Base-by-base conservation (phyloP, 2,113 vertebrate genomes). In the Cardinalis cardinalis region DNA sequence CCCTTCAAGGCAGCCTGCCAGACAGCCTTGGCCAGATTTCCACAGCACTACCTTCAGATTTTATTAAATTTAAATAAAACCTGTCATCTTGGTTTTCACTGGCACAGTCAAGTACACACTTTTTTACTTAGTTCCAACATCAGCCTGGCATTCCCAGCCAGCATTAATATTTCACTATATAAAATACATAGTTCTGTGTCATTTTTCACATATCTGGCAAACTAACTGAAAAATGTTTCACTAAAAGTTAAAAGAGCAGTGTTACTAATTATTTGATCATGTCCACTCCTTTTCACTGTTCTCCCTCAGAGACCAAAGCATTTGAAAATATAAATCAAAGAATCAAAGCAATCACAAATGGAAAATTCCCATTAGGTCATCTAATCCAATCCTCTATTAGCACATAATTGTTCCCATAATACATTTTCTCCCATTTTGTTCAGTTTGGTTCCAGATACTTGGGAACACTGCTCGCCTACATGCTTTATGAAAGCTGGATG, bases 31-130 rank as follows among this genome's bases (percentile, higher is more conserved):
- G 93, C 90, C 84, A 96, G 93, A 68, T 97, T 95, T 96, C 72
- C 61, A 51, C 60, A 89, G 84, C 61, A 90, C 84, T 95, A 95
- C 89, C 82, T 97, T 97, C 58, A 89, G 84, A 79, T 96, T 97
- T 96, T 95, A 97, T 97, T 96, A 97, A 96, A 97, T 97, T 96
- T 94, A 97, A 97, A 97, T 97, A 97, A 97, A 97, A 76, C 68
- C 86, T 96, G 93, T 96, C 53, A 19, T 92, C 87, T 95, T 94
- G 89, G 84, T 87, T 95, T 97, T 96, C 95, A 84, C 76, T 96
- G 92, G 89, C 75, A 93, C 69, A 94, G 66, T 76, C 80, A 95
- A 96, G 90, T 77, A 55, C 38, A 86, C 32, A 86, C 79, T 56
- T 95, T 96, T 92, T 95, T 93, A 78, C 64, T 94, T 82, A 93